Evolutionary conservation across 2,797 vertebrate genomes (phyloP), one percentile per base, ranked within the genome.

Genomic region (Carcharodon carcharias): DNA sequence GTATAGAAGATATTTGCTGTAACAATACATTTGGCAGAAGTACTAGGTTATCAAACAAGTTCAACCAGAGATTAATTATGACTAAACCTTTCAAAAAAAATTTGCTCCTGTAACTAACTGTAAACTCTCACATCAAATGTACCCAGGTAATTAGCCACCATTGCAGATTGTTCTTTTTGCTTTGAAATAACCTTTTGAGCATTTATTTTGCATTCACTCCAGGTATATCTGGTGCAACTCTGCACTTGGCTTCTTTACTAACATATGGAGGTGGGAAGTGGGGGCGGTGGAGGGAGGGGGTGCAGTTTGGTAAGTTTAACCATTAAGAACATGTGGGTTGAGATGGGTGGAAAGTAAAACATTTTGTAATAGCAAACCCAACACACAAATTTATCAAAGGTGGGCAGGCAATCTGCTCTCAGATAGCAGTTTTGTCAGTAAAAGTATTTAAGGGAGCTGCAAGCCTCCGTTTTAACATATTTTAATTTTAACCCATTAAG

Each of bases 21-120:
- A 95, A 77, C 28, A 50, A 95, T 95, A 95, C 73, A n/a, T 40
- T 73, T 54, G 71, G 28, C 54, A 95, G 35, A 54, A 95, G 94
- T 77, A 77, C 67, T 77, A 35, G 12, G 69, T 77, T 54, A 95
- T 35, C 45, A 56, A 58, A 77, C 28, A 77, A 31, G 54, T 95
- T 35, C 69, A 95, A 77, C 6, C 7, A 50, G 16, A 54, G 28
- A 95, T 77, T 56, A 95, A 95, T 31, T 31, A 77, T 73, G 67
- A 9, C 14, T 7, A n/a, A 95, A 35, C 16, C 54, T 95, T 54
- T 58, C 28, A 56, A 95, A 7, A 93, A 45, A 93, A 67, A 9
- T 4, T 14, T 73, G 69, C 26, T 95, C 69, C 9, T n/a, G 5
- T 71, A 93, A 93, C 61, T 67, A 67, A 67, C 23, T 18, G 28